These are phyloP conservation scores for Cynocephalus volans DNA, from an alignment of 2,113 vertebrate genomes.

Conservation along the genomic window DNA sequence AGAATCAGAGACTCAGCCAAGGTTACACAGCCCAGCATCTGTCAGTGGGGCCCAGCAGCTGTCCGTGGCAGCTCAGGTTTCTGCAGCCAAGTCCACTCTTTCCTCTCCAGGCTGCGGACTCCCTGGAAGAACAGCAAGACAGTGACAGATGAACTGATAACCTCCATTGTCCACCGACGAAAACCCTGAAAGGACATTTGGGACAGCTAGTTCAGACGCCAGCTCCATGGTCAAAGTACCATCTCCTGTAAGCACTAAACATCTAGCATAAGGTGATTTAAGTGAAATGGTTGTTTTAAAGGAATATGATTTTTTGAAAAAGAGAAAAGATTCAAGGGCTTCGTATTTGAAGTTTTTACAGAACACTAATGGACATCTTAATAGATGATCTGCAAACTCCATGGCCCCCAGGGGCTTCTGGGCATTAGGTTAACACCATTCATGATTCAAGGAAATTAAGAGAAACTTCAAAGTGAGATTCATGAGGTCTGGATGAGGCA, in stretches of 20 bases:
- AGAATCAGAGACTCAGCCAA: not conserved
- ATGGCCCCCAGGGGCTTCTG: not conserved
- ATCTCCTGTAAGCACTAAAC: not conserved
- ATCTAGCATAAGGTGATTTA: not conserved
- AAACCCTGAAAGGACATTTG: not conserved
- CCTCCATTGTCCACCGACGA: rapidly evolving
- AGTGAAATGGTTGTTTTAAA: not conserved
- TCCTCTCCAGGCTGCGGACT: not conserved
- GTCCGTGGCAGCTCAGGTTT: not conserved
- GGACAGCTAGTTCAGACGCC: too few relatives aligned
- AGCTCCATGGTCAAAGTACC: not conserved
- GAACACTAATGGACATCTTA: not conserved
- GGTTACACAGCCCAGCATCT: not conserved
- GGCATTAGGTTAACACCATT: not conserved
- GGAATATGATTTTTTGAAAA: not conserved
- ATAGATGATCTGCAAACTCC: not conserved
- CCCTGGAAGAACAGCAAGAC: not conserved
- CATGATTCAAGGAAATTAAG: not conserved
- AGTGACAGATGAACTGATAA: not conserved
- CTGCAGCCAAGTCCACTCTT: not conserved
- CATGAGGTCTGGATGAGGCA: not conserved
- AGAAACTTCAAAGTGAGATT: slow-evolving; percentile 46
- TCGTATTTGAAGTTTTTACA: not conserved
- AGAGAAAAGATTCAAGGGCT: not conserved
- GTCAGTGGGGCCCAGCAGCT: not conserved